These are phyloP conservation scores for Luffia ferchaultella DNA, from an alignment of 2,888 invertebrate species.

Conservation along the genomic window DNA sequence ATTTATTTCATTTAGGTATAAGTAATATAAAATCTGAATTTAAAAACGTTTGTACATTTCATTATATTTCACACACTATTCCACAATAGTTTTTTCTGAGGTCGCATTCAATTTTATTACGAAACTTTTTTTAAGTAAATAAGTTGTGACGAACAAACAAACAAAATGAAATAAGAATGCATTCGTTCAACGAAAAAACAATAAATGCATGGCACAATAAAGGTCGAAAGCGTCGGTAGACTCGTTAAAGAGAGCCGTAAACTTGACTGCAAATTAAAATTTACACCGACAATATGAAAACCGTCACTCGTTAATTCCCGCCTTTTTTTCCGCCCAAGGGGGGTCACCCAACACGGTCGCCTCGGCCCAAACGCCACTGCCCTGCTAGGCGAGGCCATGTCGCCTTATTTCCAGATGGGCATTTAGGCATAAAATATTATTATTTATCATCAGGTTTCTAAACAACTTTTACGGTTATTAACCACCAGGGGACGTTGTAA, in stretches of 20 bases:
- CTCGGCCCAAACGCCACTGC: neutral
- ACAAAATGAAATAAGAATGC: neutral
- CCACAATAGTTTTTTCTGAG: too few species aligned
- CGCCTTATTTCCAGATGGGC: neutral
- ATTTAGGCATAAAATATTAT: neutral
- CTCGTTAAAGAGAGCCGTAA: conserved; percentile 60
- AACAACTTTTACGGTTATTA: neutral
- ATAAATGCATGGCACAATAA: conserved; percentile 56
- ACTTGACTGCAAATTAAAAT: conserved; percentile 62
- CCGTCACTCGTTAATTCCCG: conserved; percentile 43
- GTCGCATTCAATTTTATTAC: too few species aligned
- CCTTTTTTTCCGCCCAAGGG: conserved; percentile 41
- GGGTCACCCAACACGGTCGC: too few species aligned
- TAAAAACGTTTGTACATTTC: too few species aligned
- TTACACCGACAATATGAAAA: conserved; percentile 63
- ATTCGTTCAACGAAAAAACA: conserved; percentile 7
- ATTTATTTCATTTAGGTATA: too few species aligned
- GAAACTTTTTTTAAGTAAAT: too few species aligned
- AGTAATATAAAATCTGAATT: too few species aligned
- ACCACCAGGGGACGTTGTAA: too few species aligned
- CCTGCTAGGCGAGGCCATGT: conserved; percentile 38
- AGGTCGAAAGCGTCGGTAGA: conserved; percentile 55
- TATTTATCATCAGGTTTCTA: neutral
- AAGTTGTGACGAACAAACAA: too few species aligned
- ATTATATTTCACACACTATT: too few species aligned